Conservation (phyloP, 2,113 vertebrate species). For the Proteles cristata region DNA sequence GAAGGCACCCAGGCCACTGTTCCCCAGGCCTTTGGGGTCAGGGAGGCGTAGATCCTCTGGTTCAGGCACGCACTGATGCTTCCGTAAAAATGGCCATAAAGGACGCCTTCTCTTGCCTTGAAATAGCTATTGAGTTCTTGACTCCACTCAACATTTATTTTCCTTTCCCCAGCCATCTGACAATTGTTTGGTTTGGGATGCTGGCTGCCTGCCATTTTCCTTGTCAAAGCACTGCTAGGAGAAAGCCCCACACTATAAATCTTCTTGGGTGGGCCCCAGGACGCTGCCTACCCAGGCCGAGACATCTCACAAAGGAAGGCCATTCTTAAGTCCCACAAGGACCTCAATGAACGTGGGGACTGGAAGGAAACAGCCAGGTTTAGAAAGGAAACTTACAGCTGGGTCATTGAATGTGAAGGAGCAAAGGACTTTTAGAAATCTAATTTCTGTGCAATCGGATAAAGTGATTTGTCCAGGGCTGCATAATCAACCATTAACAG, state of each 20-base stretch:
- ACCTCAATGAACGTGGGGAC: background rate
- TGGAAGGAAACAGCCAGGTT: background rate
- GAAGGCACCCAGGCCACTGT: background rate
- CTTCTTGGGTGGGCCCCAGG: conserved; percentile 73
- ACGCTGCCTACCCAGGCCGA: conserved; percentile 27
- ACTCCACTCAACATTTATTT: conserved; percentile 71
- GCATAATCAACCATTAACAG: background rate
- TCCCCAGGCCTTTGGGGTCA: conserved; percentile 42
- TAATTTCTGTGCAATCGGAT: background rate
- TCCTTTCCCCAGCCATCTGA: conserved; percentile 74
- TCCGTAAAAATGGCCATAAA: conserved; percentile 67
- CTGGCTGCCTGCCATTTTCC: conserved; percentile 74
- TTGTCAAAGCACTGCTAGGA: conserved; percentile 68
- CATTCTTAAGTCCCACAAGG: background rate
- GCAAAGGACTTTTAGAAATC: conserved; percentile 24
- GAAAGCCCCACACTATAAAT: conserved; percentile 57
- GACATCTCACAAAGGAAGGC: conserved; percentile 33
- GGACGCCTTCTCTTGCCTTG: conserved; percentile 55
- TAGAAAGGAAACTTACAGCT: conserved; percentile 29
- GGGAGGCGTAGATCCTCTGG: background rate
- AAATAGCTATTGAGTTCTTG: conserved; percentile 65
- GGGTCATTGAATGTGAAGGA: background rate
- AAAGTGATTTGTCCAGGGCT: background rate
- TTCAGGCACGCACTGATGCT: conserved; percentile 18
- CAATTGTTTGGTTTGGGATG: conserved; percentile 77